A percentile compares a stretch with the other conserved stretches of the same genome.
Evolutionary conservation across 2,888 invertebrate species (phyloP).

Genomic region (Metalampra italica): DNA sequence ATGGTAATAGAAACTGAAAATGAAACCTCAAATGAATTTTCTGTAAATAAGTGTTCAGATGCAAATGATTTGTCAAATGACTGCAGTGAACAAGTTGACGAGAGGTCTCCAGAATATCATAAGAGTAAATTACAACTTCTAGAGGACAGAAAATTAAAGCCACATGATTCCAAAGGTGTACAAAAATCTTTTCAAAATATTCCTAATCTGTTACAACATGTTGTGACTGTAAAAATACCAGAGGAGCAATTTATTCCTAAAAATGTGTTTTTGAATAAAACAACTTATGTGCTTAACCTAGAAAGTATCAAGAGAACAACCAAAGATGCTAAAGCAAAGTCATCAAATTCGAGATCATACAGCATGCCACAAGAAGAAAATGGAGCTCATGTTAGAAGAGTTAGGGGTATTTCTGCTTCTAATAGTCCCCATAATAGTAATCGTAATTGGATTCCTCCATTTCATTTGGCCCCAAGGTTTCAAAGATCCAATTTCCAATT

Average conservation of each 20-base stretch:
- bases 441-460: neutral
- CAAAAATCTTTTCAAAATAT: conserved; percentile 38
- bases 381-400: conserved; percentile 37
- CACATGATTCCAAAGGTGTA: conserved; percentile 21
- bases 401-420: conserved; percentile 24
- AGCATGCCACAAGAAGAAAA: conserved; percentile 43
- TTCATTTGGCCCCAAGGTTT: conserved; percentile 12
- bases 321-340: conserved; percentile 20
- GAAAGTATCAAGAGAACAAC: conserved; percentile 31
- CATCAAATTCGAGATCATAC: conserved; percentile 29
- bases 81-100: neutral
- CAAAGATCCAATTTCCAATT: conserved; percentile 20
- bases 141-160: conserved; percentile 29
- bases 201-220: conserved; percentile 41
- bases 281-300: conserved; percentile 46
- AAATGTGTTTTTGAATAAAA: conserved; percentile 46
- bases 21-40: neutral
- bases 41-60: neutral
- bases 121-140: conserved; percentile 33
- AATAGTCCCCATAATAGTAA: conserved; percentile 20
- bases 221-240: conserved; percentile 45
- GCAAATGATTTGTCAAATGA: neutral
- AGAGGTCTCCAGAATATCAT: conserved; percentile 5
- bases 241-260: conserved; percentile 44
- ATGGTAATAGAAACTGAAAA: neutral